phyloP scores from a whole-genome alignment of 2,888 invertebrate genomes.

The Lucinisca nassula region DNA sequence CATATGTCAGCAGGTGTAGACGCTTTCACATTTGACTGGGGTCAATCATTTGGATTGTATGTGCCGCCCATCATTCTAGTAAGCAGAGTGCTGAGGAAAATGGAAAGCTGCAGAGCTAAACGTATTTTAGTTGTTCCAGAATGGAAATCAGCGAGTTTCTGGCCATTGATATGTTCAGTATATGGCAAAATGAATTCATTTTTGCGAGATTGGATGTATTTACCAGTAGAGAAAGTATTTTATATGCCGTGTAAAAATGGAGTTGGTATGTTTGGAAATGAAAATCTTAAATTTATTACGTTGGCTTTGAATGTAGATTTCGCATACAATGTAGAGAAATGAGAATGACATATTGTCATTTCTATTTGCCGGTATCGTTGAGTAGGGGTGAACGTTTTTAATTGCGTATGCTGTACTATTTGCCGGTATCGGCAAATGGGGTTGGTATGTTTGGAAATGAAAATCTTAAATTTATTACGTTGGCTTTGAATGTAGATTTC shows the following conservation, averaged over 20 bases:
- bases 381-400: no score
- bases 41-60: no score
- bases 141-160: constrained; percentile 51
- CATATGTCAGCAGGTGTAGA: no score
- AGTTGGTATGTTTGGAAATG: constrained; percentile 17
- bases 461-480: not conserved
- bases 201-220: no score
- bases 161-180: constrained; percentile 33
- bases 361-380: no score
- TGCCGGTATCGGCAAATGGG: no score
- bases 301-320: not conserved
- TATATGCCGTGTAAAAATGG: constrained; percentile 32
- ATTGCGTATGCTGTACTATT: no score
- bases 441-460: constrained; percentile 21
- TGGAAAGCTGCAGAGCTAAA: constrained; percentile 13
- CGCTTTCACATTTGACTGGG: no score
- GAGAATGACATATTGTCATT: no score
- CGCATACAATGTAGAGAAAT: no score
- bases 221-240: constrained; percentile 16
- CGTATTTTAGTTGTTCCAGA: constrained; percentile 43
- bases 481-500: not conserved
- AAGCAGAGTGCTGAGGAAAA: constrained; percentile 43
- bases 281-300: not conserved
- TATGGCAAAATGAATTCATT: not conserved
- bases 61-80: constrained; percentile 49